A percentile compares a stretch with the other conserved stretches of the same genome.
phyloP scores from a whole-genome alignment of 2,888 invertebrate species.

The Sicus ferrugineus region DNA sequence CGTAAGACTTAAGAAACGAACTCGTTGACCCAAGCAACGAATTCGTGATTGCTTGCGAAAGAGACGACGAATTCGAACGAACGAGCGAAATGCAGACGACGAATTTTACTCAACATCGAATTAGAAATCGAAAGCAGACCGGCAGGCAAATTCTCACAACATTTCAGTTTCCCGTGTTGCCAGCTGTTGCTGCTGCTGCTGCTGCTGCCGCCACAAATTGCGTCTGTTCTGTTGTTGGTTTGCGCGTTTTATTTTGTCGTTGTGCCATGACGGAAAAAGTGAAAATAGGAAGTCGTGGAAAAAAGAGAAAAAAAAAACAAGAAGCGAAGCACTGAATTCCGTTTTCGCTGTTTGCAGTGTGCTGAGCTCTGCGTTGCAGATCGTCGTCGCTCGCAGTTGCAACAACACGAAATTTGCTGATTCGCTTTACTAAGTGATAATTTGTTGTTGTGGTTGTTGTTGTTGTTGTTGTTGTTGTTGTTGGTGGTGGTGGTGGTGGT shows the following conservation, averaged over 20 bases:
- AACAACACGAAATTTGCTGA: neutral
- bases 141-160: conserved; percentile 3
- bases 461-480: too few species aligned
- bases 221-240: neutral
- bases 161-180: neutral
- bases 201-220: neutral
- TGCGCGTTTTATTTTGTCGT: conserved; percentile 9
- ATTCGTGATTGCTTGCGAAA: neutral
- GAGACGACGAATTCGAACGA: neutral
- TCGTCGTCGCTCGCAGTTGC: neutral
- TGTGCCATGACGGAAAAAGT: conserved; percentile 54
- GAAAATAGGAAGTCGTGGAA: conserved; percentile 54
- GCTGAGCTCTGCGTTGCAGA: neutral
- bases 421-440: conserved; percentile 8
- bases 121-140: neutral
- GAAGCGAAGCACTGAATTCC: conserved; percentile 28
- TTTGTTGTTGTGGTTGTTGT: conserved; percentile 5
- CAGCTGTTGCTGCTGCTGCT: conserved; percentile 20
- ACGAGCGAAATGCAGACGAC: neutral
- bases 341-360: neutral
- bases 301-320: conserved; percentile 29
- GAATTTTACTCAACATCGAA: neutral
- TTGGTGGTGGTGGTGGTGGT: too few species aligned
- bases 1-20: conserved; percentile 25
- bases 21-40: conserved; percentile 7